Base-by-base conservation (phyloP, 2,797 vertebrate species). In the Aldrovandia affinis region DNA sequence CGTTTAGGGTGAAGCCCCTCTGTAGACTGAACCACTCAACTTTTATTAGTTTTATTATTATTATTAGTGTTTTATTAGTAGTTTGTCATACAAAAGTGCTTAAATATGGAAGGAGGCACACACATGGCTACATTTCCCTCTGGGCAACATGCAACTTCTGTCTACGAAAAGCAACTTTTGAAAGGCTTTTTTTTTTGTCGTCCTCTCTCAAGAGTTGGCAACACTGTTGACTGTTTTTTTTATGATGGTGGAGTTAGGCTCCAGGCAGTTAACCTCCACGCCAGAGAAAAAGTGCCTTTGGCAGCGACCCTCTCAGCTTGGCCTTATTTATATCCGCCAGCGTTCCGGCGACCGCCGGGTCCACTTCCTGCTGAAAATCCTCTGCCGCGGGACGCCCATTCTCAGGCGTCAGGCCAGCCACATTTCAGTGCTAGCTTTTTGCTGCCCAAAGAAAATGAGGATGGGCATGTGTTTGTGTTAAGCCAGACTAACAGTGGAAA, bases 361-460 rank as follows among this genome's bases (percentile, higher is more conserved):
- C 83, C 87, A 87, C 86, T 87, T 88, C 87, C 87, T 89, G 85
- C 87, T 82, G 85, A 82, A 86, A 73, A 82, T 70, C 47, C 50
- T 78, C 83, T 59, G 28, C 15, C 22, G 52, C 81, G 44, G 86
- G 83, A 65, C 83, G 70, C 75, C 83, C 82, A 78, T 81, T 84
- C 83, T 80, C 83, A 83, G 30, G 28, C 83, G 75, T 20, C 25
- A 65, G 83, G 55, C 81, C 84, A 59, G 28, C 79, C 61, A 12
- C 39, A 36, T 44, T 39, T 61, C 54, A 42, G 54, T 22, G 25
- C 61, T 1, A 15, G 39, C 54, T 0, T 50, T 65, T 15, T 42
- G 22, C 52, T 25, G 52, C 10, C 54, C 75, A 61, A 42, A 83
- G 30, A 36, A 63, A 78, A 28, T n/a, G 52, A 14, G 61, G 33